Evolutionary conservation across 1,140 invertebrate species (phyloP).

Genomic region (Phenacoccus solenopsis): DNA sequence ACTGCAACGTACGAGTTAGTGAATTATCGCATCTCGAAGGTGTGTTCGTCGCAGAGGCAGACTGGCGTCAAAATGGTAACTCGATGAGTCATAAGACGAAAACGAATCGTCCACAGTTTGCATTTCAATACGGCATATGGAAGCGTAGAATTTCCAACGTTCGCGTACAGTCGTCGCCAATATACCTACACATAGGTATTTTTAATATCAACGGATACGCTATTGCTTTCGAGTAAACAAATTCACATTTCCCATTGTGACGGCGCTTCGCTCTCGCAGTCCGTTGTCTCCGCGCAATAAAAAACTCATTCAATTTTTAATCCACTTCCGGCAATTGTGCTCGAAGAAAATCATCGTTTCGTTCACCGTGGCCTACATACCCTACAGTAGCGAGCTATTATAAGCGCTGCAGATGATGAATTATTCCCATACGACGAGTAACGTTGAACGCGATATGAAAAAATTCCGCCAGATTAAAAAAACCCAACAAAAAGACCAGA

Average conservation of each 20-base stretch:
- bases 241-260: background rate
- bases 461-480: too few relatives aligned
- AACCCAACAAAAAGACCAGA: too few relatives aligned
- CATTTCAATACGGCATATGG: background rate
- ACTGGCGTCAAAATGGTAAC: background rate
- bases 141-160: too few relatives aligned
- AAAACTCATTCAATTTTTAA: background rate
- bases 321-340: background rate
- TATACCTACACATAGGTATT: background rate
- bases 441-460: too few relatives aligned
- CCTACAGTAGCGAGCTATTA: too few relatives aligned
- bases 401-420: too few relatives aligned
- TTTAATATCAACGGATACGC: background rate
- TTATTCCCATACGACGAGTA: too few relatives aligned
- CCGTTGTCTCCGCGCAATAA: background rate
- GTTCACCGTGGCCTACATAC: too few relatives aligned
- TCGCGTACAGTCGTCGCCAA: too few relatives aligned
- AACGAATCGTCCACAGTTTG: background rate
- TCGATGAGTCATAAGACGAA: background rate
- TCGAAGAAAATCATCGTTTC: background rate
- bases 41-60: background rate
- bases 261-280: background rate
- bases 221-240: background rate
- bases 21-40: background rate
- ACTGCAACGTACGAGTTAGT: background rate